Evolutionary conservation across 2,888 invertebrate species (phyloP).

Genomic region (Meteorus colon): DNA sequence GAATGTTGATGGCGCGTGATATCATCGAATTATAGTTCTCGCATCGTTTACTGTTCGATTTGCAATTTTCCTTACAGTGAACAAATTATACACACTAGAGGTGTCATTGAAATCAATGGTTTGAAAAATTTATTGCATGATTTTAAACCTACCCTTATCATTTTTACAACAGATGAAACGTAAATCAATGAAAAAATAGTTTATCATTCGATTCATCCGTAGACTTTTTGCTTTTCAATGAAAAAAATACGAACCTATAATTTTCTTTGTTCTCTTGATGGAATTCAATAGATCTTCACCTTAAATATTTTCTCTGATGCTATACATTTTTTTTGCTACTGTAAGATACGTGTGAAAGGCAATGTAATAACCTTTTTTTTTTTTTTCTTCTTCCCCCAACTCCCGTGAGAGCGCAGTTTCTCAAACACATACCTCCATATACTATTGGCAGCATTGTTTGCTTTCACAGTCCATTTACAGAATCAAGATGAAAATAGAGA

Average conservation of each 20-base stretch:
- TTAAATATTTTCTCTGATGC: neutral
- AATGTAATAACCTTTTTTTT: constrained; percentile 3
- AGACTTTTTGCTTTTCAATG: neutral
- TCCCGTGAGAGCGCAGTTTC: constrained; percentile 10
- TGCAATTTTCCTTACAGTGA: neutral
- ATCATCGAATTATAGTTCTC: neutral
- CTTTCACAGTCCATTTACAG: constrained; percentile 8
- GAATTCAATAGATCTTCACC: neutral
- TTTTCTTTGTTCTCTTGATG: neutral
- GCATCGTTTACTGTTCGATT: neutral
- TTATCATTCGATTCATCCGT: neutral
- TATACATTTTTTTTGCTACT: neutral
- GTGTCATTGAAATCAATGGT: neutral
- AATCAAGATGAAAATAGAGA: neutral
- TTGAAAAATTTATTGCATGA: neutral
- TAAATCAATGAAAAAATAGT: neutral
- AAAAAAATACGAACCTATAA: neutral
- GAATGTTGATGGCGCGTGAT: neutral
- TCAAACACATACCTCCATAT: neutral
- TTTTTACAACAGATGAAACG: neutral
- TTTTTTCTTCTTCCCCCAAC: neutral
- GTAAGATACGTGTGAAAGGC: neutral
- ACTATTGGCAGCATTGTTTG: constrained; percentile 3
- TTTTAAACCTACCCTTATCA: neutral
- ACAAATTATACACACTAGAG: neutral